Percentiles rank a stretch among this genome's conserved stretches.
phyloP scores from a whole-genome alignment of 92 coral and sea anemone species.

The Epizoanthus stellaris region DNA sequence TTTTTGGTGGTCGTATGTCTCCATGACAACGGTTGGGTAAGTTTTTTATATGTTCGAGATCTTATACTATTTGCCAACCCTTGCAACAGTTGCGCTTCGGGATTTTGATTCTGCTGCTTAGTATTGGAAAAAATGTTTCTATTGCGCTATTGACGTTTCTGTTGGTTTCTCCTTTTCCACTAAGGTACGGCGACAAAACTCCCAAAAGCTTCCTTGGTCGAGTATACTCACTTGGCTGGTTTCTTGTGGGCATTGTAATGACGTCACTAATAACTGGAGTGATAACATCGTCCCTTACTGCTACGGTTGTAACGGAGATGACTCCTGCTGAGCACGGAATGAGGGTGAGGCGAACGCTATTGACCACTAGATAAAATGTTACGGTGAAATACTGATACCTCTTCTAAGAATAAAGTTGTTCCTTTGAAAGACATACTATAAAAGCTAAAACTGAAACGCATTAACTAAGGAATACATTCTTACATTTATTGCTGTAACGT shows the following conservation, averaged over 20 bases:
- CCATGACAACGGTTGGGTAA: slow-evolving; percentile 17
- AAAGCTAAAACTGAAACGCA: no score
- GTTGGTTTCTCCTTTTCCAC: not conserved
- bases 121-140: not conserved
- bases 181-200: slow-evolving; percentile 1
- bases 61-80: not conserved
- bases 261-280: slow-evolving; percentile 1
- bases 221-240: not conserved
- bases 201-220: not conserved
- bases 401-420: no score
- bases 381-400: no score
- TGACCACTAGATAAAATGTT: no score
- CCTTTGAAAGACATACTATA: no score
- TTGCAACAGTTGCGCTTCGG: not conserved
- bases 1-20: slow-evolving; percentile 5
- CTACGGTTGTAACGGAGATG: not conserved
- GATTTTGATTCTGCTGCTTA: not conserved
- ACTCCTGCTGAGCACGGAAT: not conserved
- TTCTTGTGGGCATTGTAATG: not conserved
- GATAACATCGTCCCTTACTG: not conserved
- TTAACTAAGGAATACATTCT: no score
- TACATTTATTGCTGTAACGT: no score
- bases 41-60: not conserved
- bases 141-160: no score
- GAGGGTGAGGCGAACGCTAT: not conserved